Conservation (phyloP, 2,113 vertebrate genomes). For the Psephotus haematonotus region DNA sequence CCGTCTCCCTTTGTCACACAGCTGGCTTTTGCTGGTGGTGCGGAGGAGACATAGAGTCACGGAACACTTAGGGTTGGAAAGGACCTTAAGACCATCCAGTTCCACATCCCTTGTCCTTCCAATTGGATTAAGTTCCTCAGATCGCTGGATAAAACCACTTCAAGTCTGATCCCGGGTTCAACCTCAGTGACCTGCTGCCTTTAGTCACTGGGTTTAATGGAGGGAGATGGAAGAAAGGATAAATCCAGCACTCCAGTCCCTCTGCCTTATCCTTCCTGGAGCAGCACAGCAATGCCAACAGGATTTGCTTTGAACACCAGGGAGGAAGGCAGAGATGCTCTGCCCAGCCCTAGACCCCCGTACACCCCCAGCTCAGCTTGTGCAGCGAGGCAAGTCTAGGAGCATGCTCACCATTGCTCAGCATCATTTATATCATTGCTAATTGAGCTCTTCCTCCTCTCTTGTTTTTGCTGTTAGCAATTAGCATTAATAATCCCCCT, state of each 20-base stretch:
- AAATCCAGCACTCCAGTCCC: background rate
- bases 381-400: rapidly evolving
- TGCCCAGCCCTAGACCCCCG: background rate
- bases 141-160: background rate
- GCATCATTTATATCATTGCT: background rate
- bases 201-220: rapidly evolving
- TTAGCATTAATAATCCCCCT: background rate
- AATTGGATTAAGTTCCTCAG: rapidly evolving
- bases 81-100: background rate
- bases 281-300: rapidly evolving
- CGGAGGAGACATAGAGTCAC: background rate
- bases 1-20: background rate
- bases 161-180: rapidly evolving
- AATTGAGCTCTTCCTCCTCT: background rate
- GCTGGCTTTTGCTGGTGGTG: background rate
- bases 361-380: background rate
- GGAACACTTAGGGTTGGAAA: background rate
- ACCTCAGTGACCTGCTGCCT: background rate
- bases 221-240: background rate
- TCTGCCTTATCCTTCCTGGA: background rate
- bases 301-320: background rate
- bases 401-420: rapidly evolving
- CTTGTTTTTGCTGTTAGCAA: background rate
- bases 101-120: background rate
- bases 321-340: background rate